These are phyloP conservation scores for Perodicticus potto DNA, from an alignment of 2,797 vertebrate genomes.

Conservation along the genomic window DNA sequence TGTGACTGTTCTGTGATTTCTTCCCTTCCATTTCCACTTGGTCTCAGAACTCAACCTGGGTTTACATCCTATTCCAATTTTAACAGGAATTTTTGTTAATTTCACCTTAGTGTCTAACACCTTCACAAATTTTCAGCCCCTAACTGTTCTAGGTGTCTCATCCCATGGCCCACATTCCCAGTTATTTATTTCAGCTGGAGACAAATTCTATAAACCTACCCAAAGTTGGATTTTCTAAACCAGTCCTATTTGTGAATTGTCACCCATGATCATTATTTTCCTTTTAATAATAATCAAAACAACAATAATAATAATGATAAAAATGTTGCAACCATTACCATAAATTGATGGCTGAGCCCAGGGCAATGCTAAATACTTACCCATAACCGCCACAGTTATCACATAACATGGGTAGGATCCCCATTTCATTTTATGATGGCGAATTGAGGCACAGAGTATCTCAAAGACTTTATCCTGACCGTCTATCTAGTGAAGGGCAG, in stretches of 20 bases:
- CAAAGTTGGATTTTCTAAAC: neutral
- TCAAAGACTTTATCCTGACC: neutral
- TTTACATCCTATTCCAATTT: neutral
- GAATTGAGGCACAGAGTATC: neutral
- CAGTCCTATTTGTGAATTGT: neutral
- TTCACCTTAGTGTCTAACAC: neutral
- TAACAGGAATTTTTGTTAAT: neutral
- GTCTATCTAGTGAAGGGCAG: neutral
- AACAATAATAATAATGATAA: neutral
- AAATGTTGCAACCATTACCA: neutral
- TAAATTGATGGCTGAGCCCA: neutral
- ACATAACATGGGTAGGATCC: neutral
- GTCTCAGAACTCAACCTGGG: neutral
- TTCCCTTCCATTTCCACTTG: neutral
- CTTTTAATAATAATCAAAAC: neutral
- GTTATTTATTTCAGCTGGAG: neutral
- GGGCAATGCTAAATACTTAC: neutral
- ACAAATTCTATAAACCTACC: neutral
- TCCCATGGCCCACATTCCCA: neutral
- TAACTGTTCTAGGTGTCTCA: neutral
- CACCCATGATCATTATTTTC: neutral
- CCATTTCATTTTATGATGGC: neutral
- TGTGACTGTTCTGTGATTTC: slow-evolving; percentile 47
- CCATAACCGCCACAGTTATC: neutral
- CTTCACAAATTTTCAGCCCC: neutral